These are phyloP conservation scores for Vireo griseus DNA, from an alignment of 2,797 vertebrate species.

Conservation along the genomic window DNA sequence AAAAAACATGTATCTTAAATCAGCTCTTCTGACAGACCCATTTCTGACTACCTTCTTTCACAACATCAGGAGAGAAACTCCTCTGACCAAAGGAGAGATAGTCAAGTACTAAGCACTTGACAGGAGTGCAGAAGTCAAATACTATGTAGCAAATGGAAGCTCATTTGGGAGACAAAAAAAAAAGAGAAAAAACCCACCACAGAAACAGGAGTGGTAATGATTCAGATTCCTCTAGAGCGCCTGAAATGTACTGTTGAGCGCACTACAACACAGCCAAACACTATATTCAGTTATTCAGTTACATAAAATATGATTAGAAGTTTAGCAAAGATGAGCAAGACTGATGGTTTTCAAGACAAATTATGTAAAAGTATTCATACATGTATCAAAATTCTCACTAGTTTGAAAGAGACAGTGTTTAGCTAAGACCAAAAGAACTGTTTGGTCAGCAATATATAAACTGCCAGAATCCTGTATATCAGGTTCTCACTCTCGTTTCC, in stretches of 20 bases:
- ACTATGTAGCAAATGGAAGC: neutral
- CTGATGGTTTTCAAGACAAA: neutral
- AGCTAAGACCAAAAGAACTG: neutral
- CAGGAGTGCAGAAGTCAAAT: neutral
- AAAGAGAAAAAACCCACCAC: rapidly evolving
- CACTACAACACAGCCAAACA: neutral
- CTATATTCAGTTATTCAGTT: neutral
- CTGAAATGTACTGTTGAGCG: neutral
- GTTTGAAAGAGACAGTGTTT: neutral
- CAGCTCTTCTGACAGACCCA: neutral
- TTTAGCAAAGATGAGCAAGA: neutral
- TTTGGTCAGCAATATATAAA: neutral
- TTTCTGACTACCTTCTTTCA: neutral
- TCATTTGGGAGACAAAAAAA: neutral
- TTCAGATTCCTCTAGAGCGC: neutral
- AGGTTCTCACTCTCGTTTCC: neutral
- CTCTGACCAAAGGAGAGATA: neutral
- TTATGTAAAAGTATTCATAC: neutral
- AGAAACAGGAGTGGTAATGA: neutral
- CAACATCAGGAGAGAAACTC: neutral
- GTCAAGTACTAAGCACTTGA: neutral
- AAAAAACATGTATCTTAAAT: neutral
- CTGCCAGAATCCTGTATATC: neutral
- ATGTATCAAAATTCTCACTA: neutral
- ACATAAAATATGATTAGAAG: neutral